These are phyloP conservation scores for Hippopotamyrus pictus DNA, from an alignment of 2,797 vertebrate genomes.

Conservation along the genomic window DNA sequence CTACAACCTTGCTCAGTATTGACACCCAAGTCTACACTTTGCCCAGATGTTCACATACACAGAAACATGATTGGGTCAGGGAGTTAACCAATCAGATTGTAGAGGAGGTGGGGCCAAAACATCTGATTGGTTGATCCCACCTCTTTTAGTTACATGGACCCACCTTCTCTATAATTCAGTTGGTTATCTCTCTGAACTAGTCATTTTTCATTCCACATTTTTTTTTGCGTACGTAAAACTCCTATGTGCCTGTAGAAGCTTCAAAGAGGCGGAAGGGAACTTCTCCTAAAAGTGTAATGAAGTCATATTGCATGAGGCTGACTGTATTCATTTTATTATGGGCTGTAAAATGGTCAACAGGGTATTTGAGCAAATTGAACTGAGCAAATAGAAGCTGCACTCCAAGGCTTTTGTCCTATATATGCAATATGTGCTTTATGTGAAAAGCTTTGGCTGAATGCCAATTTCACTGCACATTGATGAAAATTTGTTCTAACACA, in stretches of 20 bases:
- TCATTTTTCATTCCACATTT: background rate
- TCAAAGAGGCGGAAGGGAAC: background rate
- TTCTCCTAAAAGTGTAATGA: background rate
- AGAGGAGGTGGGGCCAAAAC: background rate
- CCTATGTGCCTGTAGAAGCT: background rate
- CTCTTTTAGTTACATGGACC: background rate
- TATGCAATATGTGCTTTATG: background rate
- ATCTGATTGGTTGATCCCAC: background rate
- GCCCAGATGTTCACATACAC: background rate
- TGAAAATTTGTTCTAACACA: background rate
- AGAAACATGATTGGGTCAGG: background rate
- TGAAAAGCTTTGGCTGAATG: background rate
- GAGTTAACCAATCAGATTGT: background rate
- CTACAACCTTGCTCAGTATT: background rate
- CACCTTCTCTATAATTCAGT: background rate
- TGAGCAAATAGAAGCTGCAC: background rate
- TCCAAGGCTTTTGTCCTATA: background rate
- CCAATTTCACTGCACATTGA: background rate
- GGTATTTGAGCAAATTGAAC: background rate
- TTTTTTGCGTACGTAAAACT: background rate
- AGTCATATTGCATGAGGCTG: background rate
- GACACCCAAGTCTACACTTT: background rate
- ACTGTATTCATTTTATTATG: background rate
- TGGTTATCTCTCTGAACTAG: background rate
- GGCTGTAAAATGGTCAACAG: background rate